These are phyloP conservation scores for Propithecus deckenii DNA, from an alignment of 2,797 vertebrate species.

Conservation along the genomic window DNA sequence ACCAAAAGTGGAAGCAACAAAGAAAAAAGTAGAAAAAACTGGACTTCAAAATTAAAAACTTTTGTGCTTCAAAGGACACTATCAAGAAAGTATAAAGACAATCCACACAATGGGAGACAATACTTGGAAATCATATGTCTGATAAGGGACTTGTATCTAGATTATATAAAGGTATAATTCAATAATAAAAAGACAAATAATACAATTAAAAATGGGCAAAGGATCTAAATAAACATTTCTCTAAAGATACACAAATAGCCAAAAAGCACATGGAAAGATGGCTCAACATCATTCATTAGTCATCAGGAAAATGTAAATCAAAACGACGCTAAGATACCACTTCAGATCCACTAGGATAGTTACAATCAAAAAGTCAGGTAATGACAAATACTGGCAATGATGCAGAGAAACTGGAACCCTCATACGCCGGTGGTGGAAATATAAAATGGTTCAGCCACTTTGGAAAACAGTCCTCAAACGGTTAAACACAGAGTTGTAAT, in stretches of 20 bases:
- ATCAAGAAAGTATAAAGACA: background rate
- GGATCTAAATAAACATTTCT: background rate
- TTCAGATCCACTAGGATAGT: background rate
- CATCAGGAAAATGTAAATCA: background rate
- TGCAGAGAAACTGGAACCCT: background rate
- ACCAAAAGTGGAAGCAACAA: slow-evolving; percentile 28
- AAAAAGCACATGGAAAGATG: background rate
- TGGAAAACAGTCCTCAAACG: background rate
- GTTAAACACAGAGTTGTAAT: background rate
- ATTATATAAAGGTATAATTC: slow-evolving; percentile 3
- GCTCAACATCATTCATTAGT: background rate
- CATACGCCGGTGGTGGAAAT: background rate
- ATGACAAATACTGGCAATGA: background rate
- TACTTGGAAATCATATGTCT: background rate
- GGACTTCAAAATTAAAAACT: background rate
- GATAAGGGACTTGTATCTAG: background rate
- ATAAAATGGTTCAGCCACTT: background rate
- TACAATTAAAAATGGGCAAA: background rate
- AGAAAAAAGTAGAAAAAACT: background rate
- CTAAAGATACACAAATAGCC: background rate
- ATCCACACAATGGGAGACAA: background rate
- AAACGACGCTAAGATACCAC: background rate
- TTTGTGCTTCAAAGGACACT: background rate
- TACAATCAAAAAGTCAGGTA: background rate
- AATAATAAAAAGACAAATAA: background rate